Conservation (phyloP, 1,140 invertebrate genomes). For the Tenebrio molitor region DNA sequence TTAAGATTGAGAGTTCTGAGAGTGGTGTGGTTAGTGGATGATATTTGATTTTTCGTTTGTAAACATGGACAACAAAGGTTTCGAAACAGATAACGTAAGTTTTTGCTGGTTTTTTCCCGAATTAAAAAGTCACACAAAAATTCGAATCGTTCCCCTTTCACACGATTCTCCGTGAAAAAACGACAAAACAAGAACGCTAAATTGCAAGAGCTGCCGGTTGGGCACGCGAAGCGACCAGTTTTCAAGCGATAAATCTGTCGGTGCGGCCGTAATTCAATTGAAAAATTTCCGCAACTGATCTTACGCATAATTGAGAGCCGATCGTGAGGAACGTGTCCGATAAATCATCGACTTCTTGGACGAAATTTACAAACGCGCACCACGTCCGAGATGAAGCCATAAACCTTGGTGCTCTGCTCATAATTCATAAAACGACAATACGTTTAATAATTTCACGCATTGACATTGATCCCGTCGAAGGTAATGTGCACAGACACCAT, state of each 20-base stretch:
- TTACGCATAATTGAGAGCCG: background rate
- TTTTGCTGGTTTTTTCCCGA: slow-evolving; percentile 14
- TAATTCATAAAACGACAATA: slow-evolving; percentile 33
- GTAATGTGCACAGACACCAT: slow-evolving; percentile 12
- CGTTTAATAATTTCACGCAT: slow-evolving; percentile 41
- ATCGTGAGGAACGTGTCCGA: background rate
- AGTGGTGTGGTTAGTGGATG: slow-evolving; percentile 63
- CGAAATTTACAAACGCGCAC: background rate
- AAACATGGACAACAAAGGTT: slow-evolving; percentile 61
- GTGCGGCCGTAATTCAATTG: background rate
- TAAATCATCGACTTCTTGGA: background rate
- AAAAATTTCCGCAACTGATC: background rate
- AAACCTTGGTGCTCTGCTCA: slow-evolving; percentile 1
- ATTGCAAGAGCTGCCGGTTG: too few relatives aligned
- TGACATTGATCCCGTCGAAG: slow-evolving; percentile 44
- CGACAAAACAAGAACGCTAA: too few relatives aligned
- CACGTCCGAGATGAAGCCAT: slow-evolving; percentile 7
- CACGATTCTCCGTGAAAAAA: too few relatives aligned
- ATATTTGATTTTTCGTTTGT: slow-evolving; percentile 53
- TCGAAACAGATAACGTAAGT: slow-evolving; percentile 63
- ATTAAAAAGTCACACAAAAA: too few relatives aligned
- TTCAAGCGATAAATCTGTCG: too few relatives aligned
- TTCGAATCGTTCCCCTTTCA: too few relatives aligned
- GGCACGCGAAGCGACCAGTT: too few relatives aligned
- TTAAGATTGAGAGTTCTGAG: slow-evolving; percentile 49